These are phyloP conservation scores for Zosterops japonicus DNA, from an alignment of 2,113 vertebrate species.

Conservation along the genomic window DNA sequence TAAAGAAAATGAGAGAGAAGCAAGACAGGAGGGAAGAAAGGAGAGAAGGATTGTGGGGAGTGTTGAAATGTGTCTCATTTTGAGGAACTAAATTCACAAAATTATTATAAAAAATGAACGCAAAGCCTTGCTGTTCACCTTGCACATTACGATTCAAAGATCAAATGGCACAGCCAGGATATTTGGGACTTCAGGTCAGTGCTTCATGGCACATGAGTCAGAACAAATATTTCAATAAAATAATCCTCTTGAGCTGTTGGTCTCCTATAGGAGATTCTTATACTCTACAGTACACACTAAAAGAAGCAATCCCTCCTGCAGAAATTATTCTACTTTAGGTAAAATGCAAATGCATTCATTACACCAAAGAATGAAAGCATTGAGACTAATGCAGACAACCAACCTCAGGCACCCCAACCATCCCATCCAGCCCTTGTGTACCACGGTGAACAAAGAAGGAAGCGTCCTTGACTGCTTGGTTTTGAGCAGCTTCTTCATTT, in stretches of 20 bases:
- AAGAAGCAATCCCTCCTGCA: not conserved
- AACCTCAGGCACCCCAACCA: not conserved
- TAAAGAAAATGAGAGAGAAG: not conserved
- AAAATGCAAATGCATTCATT: not conserved
- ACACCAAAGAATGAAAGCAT: not conserved
- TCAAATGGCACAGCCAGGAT: not conserved
- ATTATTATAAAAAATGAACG: not conserved
- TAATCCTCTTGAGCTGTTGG: not conserved
- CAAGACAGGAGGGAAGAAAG: not conserved
- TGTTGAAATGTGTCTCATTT: not conserved
- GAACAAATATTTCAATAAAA: not conserved
- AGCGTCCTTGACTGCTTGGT: not conserved
- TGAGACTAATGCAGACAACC: not conserved
- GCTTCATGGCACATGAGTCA: not conserved
- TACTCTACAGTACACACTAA: not conserved
- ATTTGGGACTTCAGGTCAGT: not conserved
- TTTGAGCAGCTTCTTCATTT: not conserved
- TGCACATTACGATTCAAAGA: not conserved
- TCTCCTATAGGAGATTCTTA: not conserved
- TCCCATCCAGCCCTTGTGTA: not conserved
- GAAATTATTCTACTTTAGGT: not conserved
- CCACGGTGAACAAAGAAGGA: not conserved
- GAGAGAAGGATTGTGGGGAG: rapidly evolving
- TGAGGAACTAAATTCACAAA: not conserved
- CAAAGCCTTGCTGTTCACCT: not conserved